Evolutionary conservation across 2,888 invertebrate genomes (phyloP), one percentile per base, ranked within the genome.

Genomic region (Drosophila dives): DNA sequence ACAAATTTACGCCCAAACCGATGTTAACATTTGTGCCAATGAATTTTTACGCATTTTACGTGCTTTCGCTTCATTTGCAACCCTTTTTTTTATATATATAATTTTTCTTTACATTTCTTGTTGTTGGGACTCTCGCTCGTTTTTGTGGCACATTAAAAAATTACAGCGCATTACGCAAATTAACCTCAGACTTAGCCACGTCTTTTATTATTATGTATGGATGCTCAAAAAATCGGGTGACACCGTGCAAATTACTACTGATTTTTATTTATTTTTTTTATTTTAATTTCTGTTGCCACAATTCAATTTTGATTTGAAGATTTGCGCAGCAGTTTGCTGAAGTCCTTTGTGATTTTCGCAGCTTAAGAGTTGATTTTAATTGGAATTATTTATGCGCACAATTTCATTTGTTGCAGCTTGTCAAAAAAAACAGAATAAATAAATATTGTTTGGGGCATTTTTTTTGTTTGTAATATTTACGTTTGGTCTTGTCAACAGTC

Each of bases 111-210:
- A 10, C 50, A 53, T 42, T 63, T 63, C 42, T 56, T 70, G 55
- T 51, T 71, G 51, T 50, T 73, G 40, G 60, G 45, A 1, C 32
- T n/a, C 26, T 1, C 20, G 49, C 62, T 50, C 70, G 67, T 54
- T 82, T 72, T 75, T 73, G 75, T 76, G 78, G 78, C 74, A 80
- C 84, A 86, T 86, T 90, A 76, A 83, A 82, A 86, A 86, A 86
- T 86, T 86, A 86, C 87, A 79, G 72, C 84, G 89, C 79, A 90
- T 86, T 89, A 86, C 77, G 75, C 79, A 89, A 86, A 86, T 90
- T 90, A 90, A 86, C 90, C 86, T 89, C 89, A 77, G 89, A 90
- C 90, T 86, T 88, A 86, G 86, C 80, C 80, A 53, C 72, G 77
- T 77, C 75, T 66, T 72, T 80, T 77, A 65, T 70, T 53, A 75